Percentiles rank a stretch among this genome's conserved stretches.
These are phyloP conservation scores for Saxidomus purpurata DNA, from an alignment of 1,140 invertebrate species.

Conservation along the genomic window DNA sequence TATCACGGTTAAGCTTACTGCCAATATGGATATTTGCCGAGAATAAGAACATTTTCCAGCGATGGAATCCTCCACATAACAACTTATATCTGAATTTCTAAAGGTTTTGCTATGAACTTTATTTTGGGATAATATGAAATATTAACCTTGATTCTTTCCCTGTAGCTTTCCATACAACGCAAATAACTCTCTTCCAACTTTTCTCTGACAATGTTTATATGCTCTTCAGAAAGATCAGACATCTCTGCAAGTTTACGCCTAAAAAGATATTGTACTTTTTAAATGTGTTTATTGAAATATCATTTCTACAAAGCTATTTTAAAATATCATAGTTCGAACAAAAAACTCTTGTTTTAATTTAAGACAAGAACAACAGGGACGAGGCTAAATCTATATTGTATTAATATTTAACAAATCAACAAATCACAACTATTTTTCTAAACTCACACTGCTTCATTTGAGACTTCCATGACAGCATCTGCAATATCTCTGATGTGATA, in stretches of 20 bases:
- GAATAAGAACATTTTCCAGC: too few relatives aligned
- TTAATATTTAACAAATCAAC: too few relatives aligned
- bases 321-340: too few relatives aligned
- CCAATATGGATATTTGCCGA: too few relatives aligned
- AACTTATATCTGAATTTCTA: too few relatives aligned
- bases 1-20: too few relatives aligned
- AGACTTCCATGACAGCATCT: neutral
- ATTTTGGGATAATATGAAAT: neutral
- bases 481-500: constrained; percentile 40
- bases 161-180: neutral
- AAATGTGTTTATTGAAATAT: neutral
- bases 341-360: too few relatives aligned
- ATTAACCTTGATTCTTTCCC: neutral
- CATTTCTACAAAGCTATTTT: too few relatives aligned
- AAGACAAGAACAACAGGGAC: too few relatives aligned
- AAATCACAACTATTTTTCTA: neutral
- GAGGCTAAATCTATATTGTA: too few relatives aligned
- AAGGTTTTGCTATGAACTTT: too few relatives aligned
- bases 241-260: neutral
- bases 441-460: neutral
- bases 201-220: neutral
- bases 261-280: neutral
- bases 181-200: neutral
- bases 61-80: too few relatives aligned
- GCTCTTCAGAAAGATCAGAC: neutral